phyloP scores from a whole-genome alignment of 2,113 vertebrate genomes.

The Sterrhoptilus dennistouni region DNA sequence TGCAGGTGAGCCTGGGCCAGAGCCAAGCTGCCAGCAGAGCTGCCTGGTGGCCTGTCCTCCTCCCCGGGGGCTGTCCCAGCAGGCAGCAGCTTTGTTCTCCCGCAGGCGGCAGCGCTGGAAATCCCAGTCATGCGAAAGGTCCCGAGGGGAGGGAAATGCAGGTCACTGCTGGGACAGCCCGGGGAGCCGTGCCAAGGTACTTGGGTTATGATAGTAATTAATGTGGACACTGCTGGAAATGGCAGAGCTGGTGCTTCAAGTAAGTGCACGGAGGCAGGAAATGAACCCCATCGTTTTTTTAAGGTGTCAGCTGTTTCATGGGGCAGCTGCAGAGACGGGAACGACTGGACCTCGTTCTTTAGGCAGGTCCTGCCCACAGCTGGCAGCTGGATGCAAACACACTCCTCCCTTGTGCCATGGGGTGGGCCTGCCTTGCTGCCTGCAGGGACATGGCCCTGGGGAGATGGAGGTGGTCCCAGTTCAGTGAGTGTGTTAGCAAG shows the following conservation, averaged over 20 bases:
- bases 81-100: neutral
- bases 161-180: constrained; percentile 20
- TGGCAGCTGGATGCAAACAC: neutral
- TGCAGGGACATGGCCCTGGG: neutral
- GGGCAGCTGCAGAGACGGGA: neutral
- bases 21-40: neutral
- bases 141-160: neutral
- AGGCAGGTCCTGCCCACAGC: neutral
- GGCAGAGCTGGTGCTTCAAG: neutral
- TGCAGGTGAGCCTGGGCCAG: neutral
- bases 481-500: neutral
- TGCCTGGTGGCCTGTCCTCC: neutral
- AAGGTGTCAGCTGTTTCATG: neutral
- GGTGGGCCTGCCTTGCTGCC: neutral
- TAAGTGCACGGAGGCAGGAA: neutral
- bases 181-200: neutral
- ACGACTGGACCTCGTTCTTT: rapidly evolving
- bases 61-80: neutral
- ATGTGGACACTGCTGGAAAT: neutral
- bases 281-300: constrained; percentile 5
- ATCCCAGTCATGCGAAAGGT: neutral
- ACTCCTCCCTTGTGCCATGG: rapidly evolving
- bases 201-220: neutral
- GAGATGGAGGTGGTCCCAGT: neutral
- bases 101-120: neutral